Evolutionary conservation across 2,888 invertebrate species (phyloP).

Genomic region (Quadriops clusia): DNA sequence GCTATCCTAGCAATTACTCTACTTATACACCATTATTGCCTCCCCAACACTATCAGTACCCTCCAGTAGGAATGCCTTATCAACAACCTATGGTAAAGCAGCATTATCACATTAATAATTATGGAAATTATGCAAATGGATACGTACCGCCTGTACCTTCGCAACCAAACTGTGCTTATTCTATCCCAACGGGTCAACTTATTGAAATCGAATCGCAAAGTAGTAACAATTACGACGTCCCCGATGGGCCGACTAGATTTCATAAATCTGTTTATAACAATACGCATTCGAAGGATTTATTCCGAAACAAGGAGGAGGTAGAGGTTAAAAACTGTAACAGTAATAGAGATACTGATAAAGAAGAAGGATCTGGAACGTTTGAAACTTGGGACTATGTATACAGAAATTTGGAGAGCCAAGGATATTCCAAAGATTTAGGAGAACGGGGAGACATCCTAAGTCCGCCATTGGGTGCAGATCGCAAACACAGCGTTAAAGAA

Average conservation of each 20-base stretch:
- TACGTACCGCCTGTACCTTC: conserved; percentile 30
- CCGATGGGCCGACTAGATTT: conserved; percentile 21
- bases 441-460: conserved; percentile 53
- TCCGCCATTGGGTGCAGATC: conserved; percentile 26
- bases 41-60: conserved; percentile 18
- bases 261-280: conserved; percentile 4
- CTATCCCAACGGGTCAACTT: conserved; percentile 54
- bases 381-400: conserved; percentile 76
- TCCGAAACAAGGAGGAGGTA: conserved; percentile 6
- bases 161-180: conserved; percentile 32
- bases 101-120: no score
- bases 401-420: conserved; percentile 60
- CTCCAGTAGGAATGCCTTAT: conserved; percentile 19
- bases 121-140: conserved; percentile 34
- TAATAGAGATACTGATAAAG: conserved; percentile 25
- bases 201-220: conserved; percentile 50
- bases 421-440: conserved; percentile 53
- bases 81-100: conserved; percentile 20
- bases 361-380: conserved; percentile 55
- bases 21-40: conserved; percentile 15
- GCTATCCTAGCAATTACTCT: conserved; percentile 16
- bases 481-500: background rate
- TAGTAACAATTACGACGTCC: conserved; percentile 22
- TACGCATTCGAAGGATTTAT: conserved; percentile 5
- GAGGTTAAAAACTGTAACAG: conserved; percentile 6